phyloP scores from a whole-genome alignment of 1,140 invertebrate species.

The Doryteuthis pealeii region DNA sequence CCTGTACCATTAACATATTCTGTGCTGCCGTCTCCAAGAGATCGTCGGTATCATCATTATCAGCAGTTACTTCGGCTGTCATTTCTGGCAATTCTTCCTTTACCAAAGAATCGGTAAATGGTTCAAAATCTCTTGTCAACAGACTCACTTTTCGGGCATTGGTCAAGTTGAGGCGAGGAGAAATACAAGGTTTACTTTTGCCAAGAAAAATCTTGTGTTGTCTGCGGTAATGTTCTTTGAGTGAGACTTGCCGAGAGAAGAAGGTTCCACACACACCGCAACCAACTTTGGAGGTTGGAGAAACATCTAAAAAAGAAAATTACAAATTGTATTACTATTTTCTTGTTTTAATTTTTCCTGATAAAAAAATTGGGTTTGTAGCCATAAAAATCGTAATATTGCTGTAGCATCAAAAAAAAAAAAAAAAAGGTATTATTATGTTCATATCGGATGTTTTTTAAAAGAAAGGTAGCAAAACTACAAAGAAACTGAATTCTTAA shows the following conservation, averaged over 20 bases:
- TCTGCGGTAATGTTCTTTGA: slow-evolving; percentile 34
- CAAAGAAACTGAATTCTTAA: too few species aligned
- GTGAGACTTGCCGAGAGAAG: slow-evolving; percentile 30
- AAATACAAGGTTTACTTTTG: neutral
- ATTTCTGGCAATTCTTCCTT: neutral
- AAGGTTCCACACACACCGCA: slow-evolving; percentile 38
- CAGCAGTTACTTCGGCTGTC: neutral
- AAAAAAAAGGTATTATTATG: too few species aligned
- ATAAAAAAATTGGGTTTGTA: neutral
- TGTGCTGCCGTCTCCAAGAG: neutral
- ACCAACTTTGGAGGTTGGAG: slow-evolving; percentile 21
- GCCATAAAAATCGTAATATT: neutral
- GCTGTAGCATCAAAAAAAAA: neutral
- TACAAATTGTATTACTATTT: neutral
- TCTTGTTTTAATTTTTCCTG: neutral
- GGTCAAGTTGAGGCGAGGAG: neutral
- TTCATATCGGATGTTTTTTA: too few species aligned
- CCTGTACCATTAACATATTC: neutral
- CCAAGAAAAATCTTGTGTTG: slow-evolving; percentile 32
- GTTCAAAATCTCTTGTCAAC: neutral
- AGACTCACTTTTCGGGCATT: neutral
- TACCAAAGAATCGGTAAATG: neutral
- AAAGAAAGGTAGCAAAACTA: too few species aligned
- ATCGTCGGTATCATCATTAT: neutral
- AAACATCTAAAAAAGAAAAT: slow-evolving; percentile 33